phyloP scores from a whole-genome alignment of 2,113 vertebrate species.

The Boleophthalmus pectinirostris region DNA sequence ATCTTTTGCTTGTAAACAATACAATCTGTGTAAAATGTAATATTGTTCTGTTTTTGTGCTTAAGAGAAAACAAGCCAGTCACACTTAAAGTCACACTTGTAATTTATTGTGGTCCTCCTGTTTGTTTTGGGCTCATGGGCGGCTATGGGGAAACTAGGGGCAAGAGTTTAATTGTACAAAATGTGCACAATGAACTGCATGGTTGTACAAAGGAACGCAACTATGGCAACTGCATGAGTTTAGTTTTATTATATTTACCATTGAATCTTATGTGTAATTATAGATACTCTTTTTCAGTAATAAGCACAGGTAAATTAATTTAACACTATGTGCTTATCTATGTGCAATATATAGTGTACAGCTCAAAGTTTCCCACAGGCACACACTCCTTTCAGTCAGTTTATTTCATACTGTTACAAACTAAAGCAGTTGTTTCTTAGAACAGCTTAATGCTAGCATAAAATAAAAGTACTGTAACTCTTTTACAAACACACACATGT shows the following conservation, averaged over 20 bases:
- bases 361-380: too few species aligned
- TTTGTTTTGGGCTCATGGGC: slow-evolving; percentile 6
- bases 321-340: neutral
- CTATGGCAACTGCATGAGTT: neutral
- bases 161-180: neutral
- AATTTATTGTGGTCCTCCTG: neutral
- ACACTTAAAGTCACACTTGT: slow-evolving; percentile 10
- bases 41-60: slow-evolving; percentile 36
- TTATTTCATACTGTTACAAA: too few species aligned
- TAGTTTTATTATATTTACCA: neutral
- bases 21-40: slow-evolving; percentile 29
- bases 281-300: neutral
- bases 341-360: neutral
- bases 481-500: too few species aligned
- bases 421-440: neutral
- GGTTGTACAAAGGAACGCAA: neutral
- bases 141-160: neutral
- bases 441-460: neutral
- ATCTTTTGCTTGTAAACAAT: slow-evolving; percentile 34
- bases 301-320: neutral
- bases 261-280: neutral
- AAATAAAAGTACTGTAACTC: too few species aligned
- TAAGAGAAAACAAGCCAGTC: slow-evolving; percentile 36
- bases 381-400: too few species aligned
- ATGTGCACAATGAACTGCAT: neutral